Evolutionary conservation across 2,797 vertebrate species (phyloP).

Genomic region (Artibeus jamaicensis): DNA sequence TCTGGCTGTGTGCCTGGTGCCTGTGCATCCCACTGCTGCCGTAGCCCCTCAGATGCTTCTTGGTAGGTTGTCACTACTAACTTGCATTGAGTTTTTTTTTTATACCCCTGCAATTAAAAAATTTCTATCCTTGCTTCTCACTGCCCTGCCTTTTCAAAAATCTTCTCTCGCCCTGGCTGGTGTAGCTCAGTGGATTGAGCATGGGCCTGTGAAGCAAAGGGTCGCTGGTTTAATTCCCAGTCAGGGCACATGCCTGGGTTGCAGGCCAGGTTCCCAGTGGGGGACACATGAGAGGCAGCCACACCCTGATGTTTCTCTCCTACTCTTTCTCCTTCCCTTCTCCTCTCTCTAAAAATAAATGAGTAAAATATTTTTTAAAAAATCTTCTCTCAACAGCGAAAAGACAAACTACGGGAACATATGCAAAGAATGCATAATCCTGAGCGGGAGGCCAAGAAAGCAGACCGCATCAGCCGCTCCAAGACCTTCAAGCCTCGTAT

Average conservation of each 20-base stretch:
- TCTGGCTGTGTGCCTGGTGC: background rate
- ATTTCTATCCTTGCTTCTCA: background rate
- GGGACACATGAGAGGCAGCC: too few species aligned
- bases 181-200: too few species aligned
- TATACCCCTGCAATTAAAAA: background rate
- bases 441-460: slow-evolving; percentile 96
- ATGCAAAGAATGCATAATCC: slow-evolving; percentile 99
- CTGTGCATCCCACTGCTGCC: background rate
- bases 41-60: background rate
- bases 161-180: too few species aligned
- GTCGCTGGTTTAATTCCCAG: too few species aligned
- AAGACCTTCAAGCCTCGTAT: slow-evolving; percentile 95
- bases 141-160: background rate
- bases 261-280: too few species aligned
- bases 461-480: slow-evolving; percentile 93
- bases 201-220: too few species aligned
- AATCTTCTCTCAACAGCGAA: slow-evolving; percentile 88
- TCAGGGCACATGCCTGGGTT: too few species aligned
- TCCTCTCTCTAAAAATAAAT: too few species aligned
- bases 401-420: slow-evolving; percentile 98
- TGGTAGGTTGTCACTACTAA: background rate
- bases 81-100: background rate
- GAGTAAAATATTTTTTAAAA: too few species aligned
- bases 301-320: too few species aligned
- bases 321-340: too few species aligned